These are phyloP conservation scores for Colletes collaris DNA, from an alignment of 2,888 invertebrate genomes.

Conservation along the genomic window DNA sequence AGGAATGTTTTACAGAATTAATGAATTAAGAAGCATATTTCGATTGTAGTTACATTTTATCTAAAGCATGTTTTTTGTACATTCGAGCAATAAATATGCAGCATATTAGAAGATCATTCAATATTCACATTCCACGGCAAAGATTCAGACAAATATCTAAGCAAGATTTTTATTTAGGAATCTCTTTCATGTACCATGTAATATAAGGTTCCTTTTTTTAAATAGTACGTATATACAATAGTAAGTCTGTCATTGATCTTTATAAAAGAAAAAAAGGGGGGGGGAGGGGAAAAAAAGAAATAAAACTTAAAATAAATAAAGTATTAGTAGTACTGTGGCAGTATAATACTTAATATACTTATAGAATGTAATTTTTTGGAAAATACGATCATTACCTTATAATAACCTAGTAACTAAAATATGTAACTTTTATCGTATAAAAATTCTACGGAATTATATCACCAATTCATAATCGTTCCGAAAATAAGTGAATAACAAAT, in stretches of 20 bases:
- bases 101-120: constrained; percentile 57
- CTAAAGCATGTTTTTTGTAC: constrained; percentile 49
- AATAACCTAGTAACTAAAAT: constrained; percentile 44
- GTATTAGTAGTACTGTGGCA: constrained; percentile 60
- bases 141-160: constrained; percentile 31
- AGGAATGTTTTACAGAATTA: constrained; percentile 64
- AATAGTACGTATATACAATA: constrained; percentile 65
- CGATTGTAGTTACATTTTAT: constrained; percentile 20
- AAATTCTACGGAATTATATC: constrained; percentile 29
- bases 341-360: constrained; percentile 63
- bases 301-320: constrained; percentile 55
- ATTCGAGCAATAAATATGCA: constrained; percentile 59
- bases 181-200: constrained; percentile 26
- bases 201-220: constrained; percentile 40
- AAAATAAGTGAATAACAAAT: constrained; percentile 37
- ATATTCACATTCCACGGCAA: constrained; percentile 66
- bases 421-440: constrained; percentile 4
- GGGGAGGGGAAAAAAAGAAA: neutral
- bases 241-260: constrained; percentile 48
- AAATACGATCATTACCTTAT: constrained; percentile 42
- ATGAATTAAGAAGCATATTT: constrained; percentile 41
- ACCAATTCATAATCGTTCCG: constrained; percentile 28
- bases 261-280: constrained; percentile 11
- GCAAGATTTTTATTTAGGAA: constrained; percentile 27
- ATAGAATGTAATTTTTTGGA: constrained; percentile 45